A percentile compares a stretch with the other conserved stretches of the same genome.
phyloP scores from a whole-genome alignment of 2,797 vertebrate genomes.

The Scomberomorus guttatus region DNA sequence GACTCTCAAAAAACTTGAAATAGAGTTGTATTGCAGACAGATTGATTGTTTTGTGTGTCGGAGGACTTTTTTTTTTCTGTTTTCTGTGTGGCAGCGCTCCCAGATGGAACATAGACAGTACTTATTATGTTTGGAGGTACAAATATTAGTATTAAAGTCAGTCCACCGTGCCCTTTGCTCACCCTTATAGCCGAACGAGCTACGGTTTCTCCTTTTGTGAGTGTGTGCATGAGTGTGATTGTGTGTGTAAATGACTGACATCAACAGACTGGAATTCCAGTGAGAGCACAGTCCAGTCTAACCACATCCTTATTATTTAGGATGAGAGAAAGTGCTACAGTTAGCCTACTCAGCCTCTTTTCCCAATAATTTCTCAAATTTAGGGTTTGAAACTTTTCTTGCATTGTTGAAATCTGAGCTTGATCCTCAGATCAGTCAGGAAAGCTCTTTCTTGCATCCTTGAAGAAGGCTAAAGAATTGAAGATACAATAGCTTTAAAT shows the following conservation, averaged over 20 bases:
- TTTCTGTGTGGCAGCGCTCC: slow-evolving; percentile 33
- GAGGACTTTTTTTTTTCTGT: neutral
- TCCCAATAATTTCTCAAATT: slow-evolving; percentile 38
- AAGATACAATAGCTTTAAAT: slow-evolving; percentile 13
- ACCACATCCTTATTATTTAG: slow-evolving; percentile 79
- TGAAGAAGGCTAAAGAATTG: neutral
- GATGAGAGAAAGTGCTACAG: slow-evolving; percentile 67
- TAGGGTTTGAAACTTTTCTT: slow-evolving; percentile 2
- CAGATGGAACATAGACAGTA: slow-evolving; percentile 47
- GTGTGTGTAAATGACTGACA: slow-evolving; percentile 68
- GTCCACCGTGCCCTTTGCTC: slow-evolving; percentile 30
- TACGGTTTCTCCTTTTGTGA: slow-evolving; percentile 15
- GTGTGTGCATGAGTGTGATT: slow-evolving; percentile 36
- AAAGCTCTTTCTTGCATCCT: neutral
- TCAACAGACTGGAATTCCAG: slow-evolving; percentile 72
- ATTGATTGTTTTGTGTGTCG: slow-evolving; percentile 45
- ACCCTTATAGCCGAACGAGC: slow-evolving; percentile 24
- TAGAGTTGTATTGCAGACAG: slow-evolving; percentile 63
- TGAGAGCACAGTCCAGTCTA: slow-evolving; percentile 54
- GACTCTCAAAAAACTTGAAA: slow-evolving; percentile 56
- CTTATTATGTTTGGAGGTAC: slow-evolving; percentile 50
- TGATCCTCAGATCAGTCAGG: neutral
- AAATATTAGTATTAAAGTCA: slow-evolving; percentile 62
- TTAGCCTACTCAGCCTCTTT: slow-evolving; percentile 43
- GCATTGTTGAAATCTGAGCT: slow-evolving; percentile 4